Evolutionary conservation across 2,797 vertebrate species (phyloP), one percentile per base, ranked within the genome.

Genomic region (Paedocypris micromegethes): DNA sequence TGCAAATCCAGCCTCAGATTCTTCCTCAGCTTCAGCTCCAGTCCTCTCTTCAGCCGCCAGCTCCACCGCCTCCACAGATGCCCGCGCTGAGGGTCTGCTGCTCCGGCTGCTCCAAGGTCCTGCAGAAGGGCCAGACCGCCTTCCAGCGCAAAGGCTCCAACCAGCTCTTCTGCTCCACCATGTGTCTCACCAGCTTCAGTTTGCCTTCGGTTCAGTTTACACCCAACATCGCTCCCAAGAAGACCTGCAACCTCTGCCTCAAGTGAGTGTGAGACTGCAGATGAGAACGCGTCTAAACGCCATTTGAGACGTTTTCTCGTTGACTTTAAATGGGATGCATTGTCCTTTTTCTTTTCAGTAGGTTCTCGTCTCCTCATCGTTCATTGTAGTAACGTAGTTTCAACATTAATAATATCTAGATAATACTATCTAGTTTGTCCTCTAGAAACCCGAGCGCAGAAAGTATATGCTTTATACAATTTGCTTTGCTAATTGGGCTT

Each of bases 131-230:
- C 47, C 96, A 98, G 85, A 98, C 96, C 0, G 97, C 96, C 2
- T 99, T 97, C 85, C 96, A 99, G 82, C 92, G 95, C 79, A 99
- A 98, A 88, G 96, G 96, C 47, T 98, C 96, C 1, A 95, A 95
- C 5, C 97, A 98, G 86, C 95, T 99, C 40, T 99, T 99, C 90
- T 99, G 97, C 86, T 99, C 97, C 74, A 98, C 97, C 2, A 86
- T 97, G 79, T 99, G 97, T 87, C 91, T 99, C 80, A 98, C 95
- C 45, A 94, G 95, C 6, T 87, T 88, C 77, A 91, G 86, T 66
- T 86, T 94, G 82, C 93, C 95, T 73, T 80, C 86, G 3, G 81
- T 70, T 64, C 68, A 70, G 47, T 70, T 70, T 64, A 70, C 87
- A 62, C 76, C 86, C 74, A 88, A 86, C 53, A 85, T 88, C 73